Evolutionary conservation across 2,797 vertebrate species (phyloP).

Genomic region (Euphonia xanthogaster): DNA sequence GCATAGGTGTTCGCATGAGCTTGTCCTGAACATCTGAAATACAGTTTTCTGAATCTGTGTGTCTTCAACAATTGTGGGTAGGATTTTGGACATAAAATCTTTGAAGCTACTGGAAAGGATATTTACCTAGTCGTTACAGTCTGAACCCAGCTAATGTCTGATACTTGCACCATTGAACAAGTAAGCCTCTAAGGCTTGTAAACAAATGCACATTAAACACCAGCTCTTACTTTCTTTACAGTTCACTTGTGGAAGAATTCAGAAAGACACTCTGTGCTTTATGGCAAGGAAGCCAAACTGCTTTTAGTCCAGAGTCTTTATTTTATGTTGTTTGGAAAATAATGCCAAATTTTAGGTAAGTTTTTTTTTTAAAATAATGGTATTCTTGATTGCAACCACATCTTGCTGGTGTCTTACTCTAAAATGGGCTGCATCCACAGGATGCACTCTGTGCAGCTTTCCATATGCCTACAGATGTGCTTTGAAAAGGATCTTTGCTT

Average conservation of each 20-base stretch:
- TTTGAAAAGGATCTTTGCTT: neutral
- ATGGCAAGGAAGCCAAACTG: constrained; percentile 95
- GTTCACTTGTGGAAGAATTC: constrained; percentile 97
- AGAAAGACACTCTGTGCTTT: constrained; percentile 97
- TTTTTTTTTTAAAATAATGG: neutral
- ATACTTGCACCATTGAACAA: neutral
- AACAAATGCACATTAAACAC: neutral
- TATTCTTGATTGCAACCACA: neutral
- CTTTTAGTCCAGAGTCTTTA: constrained; percentile 96
- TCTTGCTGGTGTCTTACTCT: neutral
- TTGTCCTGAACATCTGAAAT: neutral
- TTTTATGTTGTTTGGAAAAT: constrained; percentile 99
- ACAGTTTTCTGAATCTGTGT: neutral
- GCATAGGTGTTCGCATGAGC: neutral
- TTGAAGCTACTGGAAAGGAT: neutral
- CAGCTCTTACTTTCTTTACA: constrained; percentile 58
- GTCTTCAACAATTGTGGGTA: accelerated
- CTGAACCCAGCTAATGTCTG: neutral
- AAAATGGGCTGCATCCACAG: neutral
- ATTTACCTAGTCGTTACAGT: neutral
- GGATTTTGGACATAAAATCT: neutral
- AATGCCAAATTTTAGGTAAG: constrained; percentile 99
- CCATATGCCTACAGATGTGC: neutral
- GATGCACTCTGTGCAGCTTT: neutral
- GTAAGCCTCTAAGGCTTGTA: neutral